Percentiles rank a stretch among this genome's conserved stretches.
These are phyloP conservation scores for Lateolabrax maculatus DNA, from an alignment of 2,797 vertebrate species.

Conservation along the genomic window DNA sequence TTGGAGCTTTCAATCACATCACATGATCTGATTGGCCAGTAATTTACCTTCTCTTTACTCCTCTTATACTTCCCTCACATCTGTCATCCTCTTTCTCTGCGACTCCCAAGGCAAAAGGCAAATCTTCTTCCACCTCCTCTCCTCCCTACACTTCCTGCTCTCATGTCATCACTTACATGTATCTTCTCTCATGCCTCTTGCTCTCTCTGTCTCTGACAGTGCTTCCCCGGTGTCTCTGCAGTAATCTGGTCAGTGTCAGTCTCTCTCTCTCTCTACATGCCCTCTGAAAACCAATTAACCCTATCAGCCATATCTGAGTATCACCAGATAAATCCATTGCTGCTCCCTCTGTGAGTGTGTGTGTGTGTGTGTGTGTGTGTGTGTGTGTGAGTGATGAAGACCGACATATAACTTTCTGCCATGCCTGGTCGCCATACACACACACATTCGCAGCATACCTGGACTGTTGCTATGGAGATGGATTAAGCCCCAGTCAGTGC, in stretches of 20 bases:
- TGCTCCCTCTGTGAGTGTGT: constrained; percentile 34
- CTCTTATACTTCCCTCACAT: constrained; percentile 9
- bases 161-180: constrained; percentile 53
- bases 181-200: constrained; percentile 37
- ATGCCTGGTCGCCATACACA: constrained; percentile 18
- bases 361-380: constrained; percentile 12
- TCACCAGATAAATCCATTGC: constrained; percentile 76
- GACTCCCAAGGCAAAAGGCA: constrained; percentile 13
- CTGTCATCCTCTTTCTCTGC: constrained; percentile 12
- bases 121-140: constrained; percentile 23
- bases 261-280: constrained; percentile 71
- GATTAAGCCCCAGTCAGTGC: constrained; percentile 64
- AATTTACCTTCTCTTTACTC: constrained; percentile 13
- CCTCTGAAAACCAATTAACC: constrained; percentile 85
- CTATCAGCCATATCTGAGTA: constrained; percentile 79
- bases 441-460: constrained; percentile 33
- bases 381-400: constrained; percentile 26
- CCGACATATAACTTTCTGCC: constrained; percentile 31
- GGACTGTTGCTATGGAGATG: constrained; percentile 76
- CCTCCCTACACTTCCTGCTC: constrained; percentile 26
- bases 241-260: constrained; percentile 73
- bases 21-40: not conserved
- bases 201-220: constrained; percentile 39
- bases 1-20: not conserved
- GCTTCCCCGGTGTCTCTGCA: constrained; percentile 55